phyloP scores from a whole-genome alignment of 1,140 invertebrate species.

The Drosophila albomicans region DNA sequence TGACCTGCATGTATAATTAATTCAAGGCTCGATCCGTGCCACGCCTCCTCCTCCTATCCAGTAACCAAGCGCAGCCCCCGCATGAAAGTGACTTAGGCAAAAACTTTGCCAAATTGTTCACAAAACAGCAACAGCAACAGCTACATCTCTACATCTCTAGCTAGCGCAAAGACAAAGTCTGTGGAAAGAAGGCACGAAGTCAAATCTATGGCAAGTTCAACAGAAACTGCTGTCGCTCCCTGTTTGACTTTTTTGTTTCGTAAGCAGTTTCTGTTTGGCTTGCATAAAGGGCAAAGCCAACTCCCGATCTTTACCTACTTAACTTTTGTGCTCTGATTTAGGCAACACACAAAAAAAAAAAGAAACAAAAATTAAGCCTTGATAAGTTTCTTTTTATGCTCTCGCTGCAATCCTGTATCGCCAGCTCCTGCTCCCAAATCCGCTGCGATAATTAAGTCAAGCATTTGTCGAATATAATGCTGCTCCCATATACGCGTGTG shows the following conservation, averaged over 20 bases:
- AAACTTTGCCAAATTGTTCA: conserved; percentile 73
- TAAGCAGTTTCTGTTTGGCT: conserved; percentile 76
- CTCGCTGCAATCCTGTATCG: conserved; percentile 25
- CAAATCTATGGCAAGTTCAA: conserved; percentile 65
- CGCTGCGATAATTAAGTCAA: conserved; percentile 47
- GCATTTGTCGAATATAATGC: conserved; percentile 49
- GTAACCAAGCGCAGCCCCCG: neutral
- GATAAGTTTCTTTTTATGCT: conserved; percentile 59
- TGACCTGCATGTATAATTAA: conserved; percentile 83
- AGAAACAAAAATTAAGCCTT: conserved; percentile 64
- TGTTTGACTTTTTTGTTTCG: conserved; percentile 79
- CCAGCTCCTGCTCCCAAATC: neutral
- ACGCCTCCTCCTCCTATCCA: conserved; percentile 13
- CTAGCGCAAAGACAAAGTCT: conserved; percentile 26
- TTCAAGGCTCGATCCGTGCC: conserved; percentile 49
- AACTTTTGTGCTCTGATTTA: conserved; percentile 70
- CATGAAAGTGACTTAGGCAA: conserved; percentile 63
- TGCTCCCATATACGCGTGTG: conserved; percentile 16
- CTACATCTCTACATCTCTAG: conserved; percentile 33
- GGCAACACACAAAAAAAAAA: conserved; percentile 12
- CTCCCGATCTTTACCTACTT: conserved; percentile 58
- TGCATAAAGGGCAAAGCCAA: conserved; percentile 37
- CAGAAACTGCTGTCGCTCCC: conserved; percentile 56
- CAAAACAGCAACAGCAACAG: conserved; percentile 52
- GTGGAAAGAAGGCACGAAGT: conserved; percentile 27